These are phyloP conservation scores for Aphaenogaster floridana DNA, from an alignment of 1,140 invertebrate species.

Conservation along the genomic window DNA sequence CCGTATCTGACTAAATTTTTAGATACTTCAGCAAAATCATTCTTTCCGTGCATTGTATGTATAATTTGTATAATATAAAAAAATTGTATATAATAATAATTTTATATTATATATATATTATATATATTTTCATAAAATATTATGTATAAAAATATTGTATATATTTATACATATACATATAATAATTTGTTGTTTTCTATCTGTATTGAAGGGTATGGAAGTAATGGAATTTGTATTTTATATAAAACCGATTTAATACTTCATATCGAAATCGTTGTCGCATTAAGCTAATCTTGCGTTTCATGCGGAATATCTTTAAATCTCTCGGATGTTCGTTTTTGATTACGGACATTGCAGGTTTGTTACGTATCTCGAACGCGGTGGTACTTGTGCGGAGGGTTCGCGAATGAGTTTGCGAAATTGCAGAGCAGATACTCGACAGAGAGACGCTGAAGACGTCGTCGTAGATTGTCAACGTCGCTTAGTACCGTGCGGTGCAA, in stretches of 20 bases:
- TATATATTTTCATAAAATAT: too few species aligned
- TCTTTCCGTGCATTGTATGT: too few species aligned
- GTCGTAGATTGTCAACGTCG: conserved; percentile 60
- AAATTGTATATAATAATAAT: too few species aligned
- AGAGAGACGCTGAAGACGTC: conserved; percentile 49
- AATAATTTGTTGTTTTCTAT: background rate
- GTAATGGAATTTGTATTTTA: background rate
- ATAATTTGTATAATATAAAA: too few species aligned
- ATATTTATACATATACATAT: too few species aligned
- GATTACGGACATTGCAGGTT: conserved; percentile 1
- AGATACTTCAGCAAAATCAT: too few species aligned
- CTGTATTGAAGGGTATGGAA: background rate
- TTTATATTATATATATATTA: background rate
- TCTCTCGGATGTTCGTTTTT: conserved; percentile 8
- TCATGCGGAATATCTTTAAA: background rate
- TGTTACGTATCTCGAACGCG: conserved; percentile 25
- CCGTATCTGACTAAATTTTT: too few species aligned
- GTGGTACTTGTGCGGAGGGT: conserved; percentile 49
- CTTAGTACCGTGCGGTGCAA: conserved; percentile 57
- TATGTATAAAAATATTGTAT: too few species aligned
- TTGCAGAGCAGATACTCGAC: conserved; percentile 55
- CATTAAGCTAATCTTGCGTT: background rate
- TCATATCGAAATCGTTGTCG: background rate
- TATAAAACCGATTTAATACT: background rate
- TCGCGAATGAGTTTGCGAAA: conserved; percentile 61